Evolutionary conservation across 2,113 vertebrate species (phyloP).

Genomic region (Prunella fulvescens): DNA sequence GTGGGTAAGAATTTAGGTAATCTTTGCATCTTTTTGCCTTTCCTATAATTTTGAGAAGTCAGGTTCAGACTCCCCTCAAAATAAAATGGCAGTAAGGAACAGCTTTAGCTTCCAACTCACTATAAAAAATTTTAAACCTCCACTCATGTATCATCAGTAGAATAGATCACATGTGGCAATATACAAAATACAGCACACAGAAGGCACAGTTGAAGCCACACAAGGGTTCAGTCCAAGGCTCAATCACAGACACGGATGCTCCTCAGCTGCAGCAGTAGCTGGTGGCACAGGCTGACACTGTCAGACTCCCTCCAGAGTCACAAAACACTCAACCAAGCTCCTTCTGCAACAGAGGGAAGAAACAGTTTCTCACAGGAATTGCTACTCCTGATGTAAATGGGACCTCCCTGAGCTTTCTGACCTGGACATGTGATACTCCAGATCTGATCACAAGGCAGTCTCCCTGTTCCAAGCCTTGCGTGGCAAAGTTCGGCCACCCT

Average conservation of each 20-base stretch:
- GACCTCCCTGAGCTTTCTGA: background rate
- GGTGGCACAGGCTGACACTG: background rate
- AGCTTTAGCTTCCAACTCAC: background rate
- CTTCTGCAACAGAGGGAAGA: background rate
- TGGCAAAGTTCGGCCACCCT: background rate
- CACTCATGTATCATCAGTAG: background rate
- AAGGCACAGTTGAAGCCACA: background rate
- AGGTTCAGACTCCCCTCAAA: background rate
- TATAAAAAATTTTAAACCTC: background rate
- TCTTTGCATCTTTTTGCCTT: background rate
- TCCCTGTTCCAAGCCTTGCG: fast-evolving
- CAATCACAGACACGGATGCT: background rate
- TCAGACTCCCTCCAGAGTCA: background rate
- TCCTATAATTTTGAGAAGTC: background rate
- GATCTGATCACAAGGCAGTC: background rate
- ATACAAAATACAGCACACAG: background rate
- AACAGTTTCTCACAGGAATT: background rate
- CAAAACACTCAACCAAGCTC: background rate
- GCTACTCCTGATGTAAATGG: background rate
- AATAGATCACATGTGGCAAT: background rate
- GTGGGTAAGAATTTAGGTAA: background rate
- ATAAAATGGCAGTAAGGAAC: background rate
- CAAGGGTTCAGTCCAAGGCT: background rate
- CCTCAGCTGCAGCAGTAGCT: background rate
- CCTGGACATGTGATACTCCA: background rate